A percentile compares a stretch with the other conserved stretches of the same genome.
Evolutionary conservation across 2,113 vertebrate genomes (phyloP).

Genomic region (Dolichotis patagonum): DNA sequence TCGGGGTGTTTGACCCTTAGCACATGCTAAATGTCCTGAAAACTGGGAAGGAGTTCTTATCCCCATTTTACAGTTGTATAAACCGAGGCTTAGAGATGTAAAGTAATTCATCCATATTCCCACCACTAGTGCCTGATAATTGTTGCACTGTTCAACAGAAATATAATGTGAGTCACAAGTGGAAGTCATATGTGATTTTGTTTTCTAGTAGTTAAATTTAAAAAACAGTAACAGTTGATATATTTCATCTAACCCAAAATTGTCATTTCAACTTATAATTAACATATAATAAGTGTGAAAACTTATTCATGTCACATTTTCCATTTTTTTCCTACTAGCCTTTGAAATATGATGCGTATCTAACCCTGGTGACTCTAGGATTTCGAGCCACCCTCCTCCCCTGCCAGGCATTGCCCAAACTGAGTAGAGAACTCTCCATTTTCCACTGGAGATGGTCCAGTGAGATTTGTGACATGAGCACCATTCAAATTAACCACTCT

Average conservation of each 20-base stretch:
- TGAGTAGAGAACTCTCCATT: background rate
- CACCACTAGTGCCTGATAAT: background rate
- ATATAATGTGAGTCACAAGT: background rate
- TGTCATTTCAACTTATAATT: background rate
- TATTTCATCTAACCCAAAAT: background rate
- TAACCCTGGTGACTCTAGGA: background rate
- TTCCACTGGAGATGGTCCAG: background rate
- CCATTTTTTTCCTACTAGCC: background rate
- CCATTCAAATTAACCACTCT: background rate
- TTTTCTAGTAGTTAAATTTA: conserved; percentile 21
- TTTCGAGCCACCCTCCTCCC: background rate
- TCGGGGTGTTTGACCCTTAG: background rate
- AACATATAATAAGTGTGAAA: background rate
- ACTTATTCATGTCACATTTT: background rate
- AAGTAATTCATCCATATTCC: background rate
- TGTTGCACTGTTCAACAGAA: background rate
- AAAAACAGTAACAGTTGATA: background rate
- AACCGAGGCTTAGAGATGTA: background rate
- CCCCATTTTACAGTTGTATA: conserved; percentile 12
- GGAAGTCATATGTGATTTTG: background rate
- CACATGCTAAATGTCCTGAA: background rate
- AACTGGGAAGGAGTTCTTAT: background rate
- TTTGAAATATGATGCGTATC: background rate
- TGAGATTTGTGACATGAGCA: conserved; percentile 49
- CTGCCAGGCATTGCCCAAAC: background rate